Conservation (phyloP, 1,140 invertebrate species). For the Bathynomus jamesi region DNA sequence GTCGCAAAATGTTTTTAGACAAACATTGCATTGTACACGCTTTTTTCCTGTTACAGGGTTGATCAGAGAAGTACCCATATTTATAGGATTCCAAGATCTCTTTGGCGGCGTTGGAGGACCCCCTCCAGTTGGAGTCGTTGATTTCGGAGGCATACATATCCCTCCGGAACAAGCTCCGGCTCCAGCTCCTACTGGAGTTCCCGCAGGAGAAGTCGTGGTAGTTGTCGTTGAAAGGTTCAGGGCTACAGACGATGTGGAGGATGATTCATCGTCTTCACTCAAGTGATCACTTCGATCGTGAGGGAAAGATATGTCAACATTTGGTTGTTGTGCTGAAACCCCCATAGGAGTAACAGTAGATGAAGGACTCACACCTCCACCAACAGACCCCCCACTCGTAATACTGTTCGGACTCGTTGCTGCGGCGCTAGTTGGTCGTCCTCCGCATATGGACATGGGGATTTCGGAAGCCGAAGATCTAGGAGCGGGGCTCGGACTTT, state of each 20-base stretch:
- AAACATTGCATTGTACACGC: conserved; percentile 95
- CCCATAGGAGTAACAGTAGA: not conserved
- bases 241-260: conserved; percentile 20
- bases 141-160: conserved; percentile 4
- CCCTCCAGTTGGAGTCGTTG: conserved; percentile 10
- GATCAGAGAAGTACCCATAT: conserved; percentile 79
- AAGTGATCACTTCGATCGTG: conserved; percentile 19
- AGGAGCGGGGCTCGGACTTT: conserved; percentile 43
- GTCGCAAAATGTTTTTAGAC: conserved; percentile 98
- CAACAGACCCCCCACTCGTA: conserved; percentile 12
- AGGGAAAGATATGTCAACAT: not conserved
- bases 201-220: conserved; percentile 10
- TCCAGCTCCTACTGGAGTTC: conserved; percentile 18
- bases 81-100: conserved; percentile 76
- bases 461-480: not conserved
- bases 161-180: conserved; percentile 1
- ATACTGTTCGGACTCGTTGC: not conserved
- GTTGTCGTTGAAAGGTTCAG: conserved; percentile 33
- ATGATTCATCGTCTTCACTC: conserved; percentile 20
- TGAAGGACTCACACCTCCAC: conserved; percentile 4
- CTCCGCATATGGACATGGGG: not conserved
- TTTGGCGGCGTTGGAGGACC: conserved; percentile 57
- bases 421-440: not conserved
- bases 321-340: not conserved
- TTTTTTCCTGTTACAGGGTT: conserved; percentile 90